Evolutionary conservation across 2,888 invertebrate genomes (phyloP), one percentile per base, ranked within the genome.

Genomic region (Hemithea aestivaria): DNA sequence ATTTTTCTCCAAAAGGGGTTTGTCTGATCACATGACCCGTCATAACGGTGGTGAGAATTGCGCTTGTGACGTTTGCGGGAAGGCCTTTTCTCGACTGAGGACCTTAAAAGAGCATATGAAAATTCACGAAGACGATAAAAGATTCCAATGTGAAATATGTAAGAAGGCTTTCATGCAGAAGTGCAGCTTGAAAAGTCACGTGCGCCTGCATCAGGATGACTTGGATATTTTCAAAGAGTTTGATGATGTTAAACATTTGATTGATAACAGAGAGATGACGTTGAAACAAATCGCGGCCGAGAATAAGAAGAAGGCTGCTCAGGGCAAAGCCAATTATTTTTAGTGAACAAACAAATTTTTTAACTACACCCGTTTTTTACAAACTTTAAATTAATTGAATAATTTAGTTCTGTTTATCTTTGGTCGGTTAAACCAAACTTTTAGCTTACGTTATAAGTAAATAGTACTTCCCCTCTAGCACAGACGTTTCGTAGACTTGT

Each of bases 171-270:
- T 87, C 35, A 72, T 77, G 64, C 81, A 85, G 56, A 87, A 85
- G 41, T 80, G 77, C 25, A 81, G 83, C 20, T 49, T 87, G 49
- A 84, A 84, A 48, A 77, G 73, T 8, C 87, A 87, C 30, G 53
- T 85, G 2, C 62, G 77, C 0, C 32, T 85, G 23, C 87, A 87
- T 35, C 87, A 87, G 22, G 82, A 84, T 42, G 82, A 87, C 29
- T 51, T 87, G 48, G 85, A 84, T 10, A 87, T 87, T 12, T 87
- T 87, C 48, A 87, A 87, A 33, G 85, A 87, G 61, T 87, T 87
- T 35, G 85, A 87, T 21, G 85, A 87, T 34, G 85, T 87, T 0
- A 87, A 83, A 40, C 85, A 87, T 56, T 49, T 87, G 20, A 82
- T 87, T 25, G 85, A 87, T 23, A 72, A 85, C 45, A 70, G 85